A percentile compares a stretch with the other conserved stretches of the same genome.
These are phyloP conservation scores for Meghimatium bilineatum DNA, from an alignment of 2,888 invertebrate species.

Conservation along the genomic window DNA sequence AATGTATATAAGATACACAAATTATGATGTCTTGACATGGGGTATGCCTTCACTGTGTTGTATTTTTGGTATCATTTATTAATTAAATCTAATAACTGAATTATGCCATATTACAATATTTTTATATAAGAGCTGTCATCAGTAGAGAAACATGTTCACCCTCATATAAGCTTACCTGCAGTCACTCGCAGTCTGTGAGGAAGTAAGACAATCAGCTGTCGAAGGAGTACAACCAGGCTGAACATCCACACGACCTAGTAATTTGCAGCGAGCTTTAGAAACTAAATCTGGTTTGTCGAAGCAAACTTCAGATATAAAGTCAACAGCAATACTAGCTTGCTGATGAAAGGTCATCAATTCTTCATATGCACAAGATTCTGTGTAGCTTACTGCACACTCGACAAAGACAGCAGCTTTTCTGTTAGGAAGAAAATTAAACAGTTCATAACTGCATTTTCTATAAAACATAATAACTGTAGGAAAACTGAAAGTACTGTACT, in stretches of 20 bases:
- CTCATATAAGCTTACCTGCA: constrained; percentile 6
- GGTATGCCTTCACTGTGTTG: too few species aligned
- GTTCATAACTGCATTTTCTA: neutral
- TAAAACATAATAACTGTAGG: too few species aligned
- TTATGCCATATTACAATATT: too few species aligned
- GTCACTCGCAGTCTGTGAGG: neutral
- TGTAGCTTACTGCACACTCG: constrained; percentile 29
- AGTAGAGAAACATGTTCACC: too few species aligned
- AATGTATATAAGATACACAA: too few species aligned
- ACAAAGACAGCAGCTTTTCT: constrained; percentile 26
- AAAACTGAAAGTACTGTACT: too few species aligned
- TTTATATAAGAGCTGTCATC: too few species aligned
- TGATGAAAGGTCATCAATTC: neutral
- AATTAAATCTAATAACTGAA: too few species aligned
- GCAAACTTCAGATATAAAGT: constrained; percentile 31
- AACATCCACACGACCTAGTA: constrained; percentile 13
- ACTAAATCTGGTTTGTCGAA: constrained; percentile 5
- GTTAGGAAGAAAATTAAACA: neutral
- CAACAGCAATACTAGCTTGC: neutral
- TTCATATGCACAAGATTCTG: constrained; percentile 14
- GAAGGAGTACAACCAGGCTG: neutral
- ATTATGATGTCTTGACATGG: too few species aligned
- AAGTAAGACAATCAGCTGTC: too few species aligned
- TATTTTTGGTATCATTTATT: too few species aligned
- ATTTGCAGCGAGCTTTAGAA: constrained; percentile 24